Base-by-base conservation (phyloP, 2,797 vertebrate species). In the Smutsia gigantea region DNA sequence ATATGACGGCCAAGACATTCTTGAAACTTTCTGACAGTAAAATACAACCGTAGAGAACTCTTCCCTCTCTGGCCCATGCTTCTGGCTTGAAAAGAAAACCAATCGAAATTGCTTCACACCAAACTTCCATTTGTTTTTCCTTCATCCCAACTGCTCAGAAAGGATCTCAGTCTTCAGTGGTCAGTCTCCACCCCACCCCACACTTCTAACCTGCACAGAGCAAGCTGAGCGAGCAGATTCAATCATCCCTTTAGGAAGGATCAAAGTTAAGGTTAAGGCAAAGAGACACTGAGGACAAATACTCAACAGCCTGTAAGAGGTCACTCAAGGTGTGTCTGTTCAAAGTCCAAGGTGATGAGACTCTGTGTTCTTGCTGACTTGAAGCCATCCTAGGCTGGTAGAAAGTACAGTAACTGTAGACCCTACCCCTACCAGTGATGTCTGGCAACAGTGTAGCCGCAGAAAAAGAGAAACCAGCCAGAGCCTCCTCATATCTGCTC, bases 231-330 rank as follows among this genome's bases (percentile, higher is more conserved):
- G 51, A 8, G 79, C 46, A 55, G 25, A 31, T 37, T 39, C 75
- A 18, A 42, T 68, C 63, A 46, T 51, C 46, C 57, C 37, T 94
- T 84, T 29, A 59, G 39, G 61, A 91, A 90, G 69, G 87, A 78
- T 86, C 39, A 83, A 57, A 90, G 49, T 57, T 64, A 87, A 92
- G 79, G 79, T 63, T 51, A 92, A 81, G 53, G 74, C 87, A 59
- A 74, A 78, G 51, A 12, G 39, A 68, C 37, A 63, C 34, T 46
- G 72, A 37, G 81, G 68, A 77, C 17, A 75, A 64, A 59, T 18
- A 87, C 25, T 18, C 17, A 84, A 49, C 78, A 75, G 39, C 31
- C 42, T 64, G 37, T 7, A 25, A 0, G 27, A 37, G 4, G 34
- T 31, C 49, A 61, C 2, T 10, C 37, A 34, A 74, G 69, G 42